A percentile compares a stretch with the other conserved stretches of the same genome.
Conservation (phyloP, 2,797 vertebrate genomes). For the Sebastes ruberrimus region DNA sequence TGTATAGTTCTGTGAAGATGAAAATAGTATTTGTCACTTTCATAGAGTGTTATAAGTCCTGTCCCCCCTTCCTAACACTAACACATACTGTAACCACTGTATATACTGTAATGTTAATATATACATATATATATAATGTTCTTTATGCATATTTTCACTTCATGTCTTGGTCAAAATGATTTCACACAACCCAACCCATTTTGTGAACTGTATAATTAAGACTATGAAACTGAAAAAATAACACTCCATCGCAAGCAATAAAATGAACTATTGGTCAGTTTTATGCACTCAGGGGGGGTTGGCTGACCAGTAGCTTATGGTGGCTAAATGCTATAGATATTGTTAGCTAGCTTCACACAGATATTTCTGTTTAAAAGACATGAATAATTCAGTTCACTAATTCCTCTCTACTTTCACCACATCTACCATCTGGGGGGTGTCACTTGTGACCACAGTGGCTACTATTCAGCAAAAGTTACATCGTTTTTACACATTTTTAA, state of each 20-base stretch:
- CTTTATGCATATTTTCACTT: not conserved
- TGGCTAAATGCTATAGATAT: not conserved
- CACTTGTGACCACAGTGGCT: not conserved
- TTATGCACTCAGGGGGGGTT: rapidly evolving
- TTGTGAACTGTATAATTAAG: not conserved
- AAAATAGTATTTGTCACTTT: not conserved
- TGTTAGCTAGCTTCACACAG: not conserved
- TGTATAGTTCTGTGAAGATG: not conserved
- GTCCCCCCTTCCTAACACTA: not conserved
- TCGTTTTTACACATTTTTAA: not conserved
- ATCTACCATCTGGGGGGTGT: not conserved
- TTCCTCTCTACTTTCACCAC: not conserved
- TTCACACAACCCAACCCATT: not conserved
- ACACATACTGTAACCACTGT: not conserved
- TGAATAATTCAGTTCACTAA: not conserved
- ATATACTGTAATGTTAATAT: not conserved
- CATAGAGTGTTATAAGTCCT: not conserved
- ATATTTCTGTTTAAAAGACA: not conserved
- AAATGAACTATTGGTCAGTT: not conserved
- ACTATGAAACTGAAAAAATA: not conserved
- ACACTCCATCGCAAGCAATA: not conserved
- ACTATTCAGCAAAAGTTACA: not conserved
- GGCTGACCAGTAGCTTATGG: not conserved
- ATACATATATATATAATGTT: not conserved
- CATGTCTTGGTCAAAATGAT: too few species aligned